Percentiles rank a stretch among this genome's conserved stretches.
phyloP scores from a whole-genome alignment of 2,888 invertebrate genomes.

The Chironomus riparius region DNA sequence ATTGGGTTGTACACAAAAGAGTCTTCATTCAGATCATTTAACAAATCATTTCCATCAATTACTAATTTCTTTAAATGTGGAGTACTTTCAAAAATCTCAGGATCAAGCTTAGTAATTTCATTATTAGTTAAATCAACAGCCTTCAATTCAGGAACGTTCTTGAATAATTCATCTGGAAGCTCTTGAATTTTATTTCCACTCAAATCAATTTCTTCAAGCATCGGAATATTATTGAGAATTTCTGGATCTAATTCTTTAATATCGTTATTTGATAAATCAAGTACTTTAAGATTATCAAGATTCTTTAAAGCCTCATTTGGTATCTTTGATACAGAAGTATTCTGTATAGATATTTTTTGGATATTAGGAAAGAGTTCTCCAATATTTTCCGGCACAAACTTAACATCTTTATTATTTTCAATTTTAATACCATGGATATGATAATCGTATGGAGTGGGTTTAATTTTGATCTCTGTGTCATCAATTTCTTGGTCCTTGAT shows the following conservation, averaged over 20 bases:
- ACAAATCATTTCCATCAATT: not conserved
- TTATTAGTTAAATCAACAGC: conserved; percentile 28
- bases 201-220: conserved; percentile 29
- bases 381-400: no score
- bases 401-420: no score
- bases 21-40: not conserved
- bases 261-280: conserved; percentile 24
- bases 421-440: no score
- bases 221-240: conserved; percentile 28
- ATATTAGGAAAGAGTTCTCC: no score
- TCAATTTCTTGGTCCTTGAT: not conserved
- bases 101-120: conserved; percentile 27
- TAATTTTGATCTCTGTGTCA: not conserved
- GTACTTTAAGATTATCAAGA: no score
- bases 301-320: no score
- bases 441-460: not conserved
- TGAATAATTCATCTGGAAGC: conserved; percentile 28
- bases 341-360: no score
- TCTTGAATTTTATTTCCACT: conserved; percentile 28
- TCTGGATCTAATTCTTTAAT: conserved; percentile 27
- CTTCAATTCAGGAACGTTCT: conserved; percentile 28
- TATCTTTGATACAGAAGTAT: no score
- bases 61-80: not conserved
- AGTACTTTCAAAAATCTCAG: conserved; percentile 25
- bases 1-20: not conserved